Percentiles rank a stretch among this genome's conserved stretches.
Conservation (phyloP, 1,140 invertebrate species). For the Sesamia nonagrioides region DNA sequence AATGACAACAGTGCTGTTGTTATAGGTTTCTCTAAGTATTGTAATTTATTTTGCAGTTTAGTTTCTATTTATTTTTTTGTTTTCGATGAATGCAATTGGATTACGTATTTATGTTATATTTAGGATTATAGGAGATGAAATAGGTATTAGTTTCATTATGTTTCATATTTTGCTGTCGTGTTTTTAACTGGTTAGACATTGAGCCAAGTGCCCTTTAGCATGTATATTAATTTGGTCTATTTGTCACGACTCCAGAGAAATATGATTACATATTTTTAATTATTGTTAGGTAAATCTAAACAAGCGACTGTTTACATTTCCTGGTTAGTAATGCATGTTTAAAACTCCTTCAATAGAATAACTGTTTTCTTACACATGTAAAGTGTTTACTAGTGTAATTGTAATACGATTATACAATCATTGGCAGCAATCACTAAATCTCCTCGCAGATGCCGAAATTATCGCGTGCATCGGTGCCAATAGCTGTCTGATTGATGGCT, state of each 20-base stretch:
- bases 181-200: slow-evolving; percentile 46
- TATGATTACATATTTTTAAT: slow-evolving; percentile 21
- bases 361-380: slow-evolving; percentile 34
- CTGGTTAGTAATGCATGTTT: background rate
- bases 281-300: background rate
- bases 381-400: slow-evolving; percentile 50
- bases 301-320: background rate
- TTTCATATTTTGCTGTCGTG: slow-evolving; percentile 48
- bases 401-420: slow-evolving; percentile 77
- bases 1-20: background rate
- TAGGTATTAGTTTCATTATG: background rate
- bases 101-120: background rate
- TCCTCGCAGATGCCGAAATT: slow-evolving; percentile 78
- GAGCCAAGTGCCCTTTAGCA: slow-evolving; percentile 58
- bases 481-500: slow-evolving; percentile 74
- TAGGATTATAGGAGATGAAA: background rate
- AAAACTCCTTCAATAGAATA: background rate
- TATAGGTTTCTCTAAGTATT: slow-evolving; percentile 23
- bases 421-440: slow-evolving; percentile 77
- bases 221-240: slow-evolving; percentile 45
- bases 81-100: background rate
- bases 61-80: slow-evolving; percentile 2
- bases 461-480: slow-evolving; percentile 81
- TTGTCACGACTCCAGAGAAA: slow-evolving; percentile 56
- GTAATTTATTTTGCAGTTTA: background rate